Conservation (phyloP, 1,140 invertebrate genomes). For the Euschistus heros region DNA sequence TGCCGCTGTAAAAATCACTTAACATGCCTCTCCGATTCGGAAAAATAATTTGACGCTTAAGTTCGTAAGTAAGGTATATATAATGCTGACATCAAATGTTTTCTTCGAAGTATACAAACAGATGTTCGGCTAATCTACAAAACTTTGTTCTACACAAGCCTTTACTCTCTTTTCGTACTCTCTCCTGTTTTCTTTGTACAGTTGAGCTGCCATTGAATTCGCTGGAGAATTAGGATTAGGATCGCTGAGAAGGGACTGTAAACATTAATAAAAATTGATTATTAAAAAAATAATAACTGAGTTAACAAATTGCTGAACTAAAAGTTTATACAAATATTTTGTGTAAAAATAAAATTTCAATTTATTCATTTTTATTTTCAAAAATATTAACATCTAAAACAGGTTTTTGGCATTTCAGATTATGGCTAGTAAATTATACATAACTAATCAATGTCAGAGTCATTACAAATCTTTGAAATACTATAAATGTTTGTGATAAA, state of each 20-base stretch:
- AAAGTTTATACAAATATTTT: too few relatives aligned
- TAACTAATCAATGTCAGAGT: too few relatives aligned
- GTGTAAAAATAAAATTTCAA: too few relatives aligned
- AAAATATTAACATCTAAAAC: too few relatives aligned
- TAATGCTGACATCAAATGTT: slow-evolving; percentile 21
- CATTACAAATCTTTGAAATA: too few relatives aligned
- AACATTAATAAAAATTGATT: slow-evolving; percentile 34
- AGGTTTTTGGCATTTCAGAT: too few relatives aligned
- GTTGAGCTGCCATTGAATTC: slow-evolving; percentile 90
- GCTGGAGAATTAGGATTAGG: slow-evolving; percentile 94
- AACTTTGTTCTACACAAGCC: slow-evolving; percentile 92
- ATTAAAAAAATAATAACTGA: background rate
- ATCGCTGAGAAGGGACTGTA: slow-evolving; percentile 86
- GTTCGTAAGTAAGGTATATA: slow-evolving; percentile 19
- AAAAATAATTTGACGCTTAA: slow-evolving; percentile 10
- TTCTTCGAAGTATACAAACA: slow-evolving; percentile 20
- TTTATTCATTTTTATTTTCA: too few relatives aligned
- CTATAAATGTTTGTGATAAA: too few relatives aligned
- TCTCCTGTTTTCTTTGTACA: slow-evolving; percentile 88
- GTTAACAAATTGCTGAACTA: too few relatives aligned
- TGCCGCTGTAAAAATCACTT: slow-evolving; percentile 15
- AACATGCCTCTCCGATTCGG: slow-evolving; percentile 13
- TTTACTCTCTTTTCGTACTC: slow-evolving; percentile 96
- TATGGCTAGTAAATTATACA: too few relatives aligned
- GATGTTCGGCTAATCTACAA: slow-evolving; percentile 61